These are phyloP conservation scores for Cephalopachus bancanus DNA, from an alignment of 2,797 vertebrate species.

Conservation along the genomic window DNA sequence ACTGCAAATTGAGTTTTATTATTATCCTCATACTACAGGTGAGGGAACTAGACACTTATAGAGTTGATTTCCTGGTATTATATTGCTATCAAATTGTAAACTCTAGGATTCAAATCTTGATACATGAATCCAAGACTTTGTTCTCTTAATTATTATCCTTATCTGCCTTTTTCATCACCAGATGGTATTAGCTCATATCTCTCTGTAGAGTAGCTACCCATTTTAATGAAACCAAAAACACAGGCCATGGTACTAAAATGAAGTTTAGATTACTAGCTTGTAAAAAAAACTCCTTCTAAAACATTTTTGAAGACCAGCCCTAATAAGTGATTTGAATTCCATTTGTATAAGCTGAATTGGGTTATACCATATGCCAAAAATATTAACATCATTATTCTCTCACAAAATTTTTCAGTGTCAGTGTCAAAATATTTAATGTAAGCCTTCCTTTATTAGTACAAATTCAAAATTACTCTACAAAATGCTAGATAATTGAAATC, in stretches of 20 bases:
- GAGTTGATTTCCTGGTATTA: background rate
- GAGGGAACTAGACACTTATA: background rate
- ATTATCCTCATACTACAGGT: background rate
- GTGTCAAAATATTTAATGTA: constrained; percentile 16
- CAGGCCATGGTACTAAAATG: background rate
- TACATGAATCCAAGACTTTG: background rate
- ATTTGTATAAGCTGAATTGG: constrained; percentile 27
- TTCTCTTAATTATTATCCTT: background rate
- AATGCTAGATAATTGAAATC: background rate
- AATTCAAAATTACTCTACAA: background rate
- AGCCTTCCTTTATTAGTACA: background rate
- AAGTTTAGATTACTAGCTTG: background rate
- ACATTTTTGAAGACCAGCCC: background rate
- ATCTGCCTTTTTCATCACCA: background rate
- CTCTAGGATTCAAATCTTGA: background rate
- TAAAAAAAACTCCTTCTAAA: background rate
- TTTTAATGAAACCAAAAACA: background rate
- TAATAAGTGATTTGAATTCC: constrained; percentile 22
- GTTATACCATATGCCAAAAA: background rate
- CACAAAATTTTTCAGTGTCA: background rate
- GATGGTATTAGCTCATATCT: background rate
- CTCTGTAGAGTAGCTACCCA: background rate
- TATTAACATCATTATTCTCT: background rate
- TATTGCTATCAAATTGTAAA: background rate
- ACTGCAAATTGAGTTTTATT: background rate